These are phyloP conservation scores for Plebejus argus DNA, from an alignment of 2,888 invertebrate genomes.

Conservation along the genomic window DNA sequence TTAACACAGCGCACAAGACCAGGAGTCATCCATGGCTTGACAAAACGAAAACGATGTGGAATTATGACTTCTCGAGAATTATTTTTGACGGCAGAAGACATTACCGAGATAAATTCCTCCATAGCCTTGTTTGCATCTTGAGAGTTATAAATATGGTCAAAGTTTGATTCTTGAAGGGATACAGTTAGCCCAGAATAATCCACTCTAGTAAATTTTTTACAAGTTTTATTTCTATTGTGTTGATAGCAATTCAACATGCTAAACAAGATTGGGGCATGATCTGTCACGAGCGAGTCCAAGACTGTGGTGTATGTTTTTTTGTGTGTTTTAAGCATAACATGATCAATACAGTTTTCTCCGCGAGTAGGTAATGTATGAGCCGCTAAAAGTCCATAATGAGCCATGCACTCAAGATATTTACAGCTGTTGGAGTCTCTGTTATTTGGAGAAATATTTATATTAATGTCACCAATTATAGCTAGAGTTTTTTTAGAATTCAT, in stretches of 20 bases:
- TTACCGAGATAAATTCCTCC: not conserved
- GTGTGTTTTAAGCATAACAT: not conserved
- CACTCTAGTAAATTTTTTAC: no score
- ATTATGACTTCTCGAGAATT: not conserved
- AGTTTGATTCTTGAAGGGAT: not conserved
- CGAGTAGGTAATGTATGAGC: not conserved
- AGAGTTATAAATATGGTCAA: not conserved
- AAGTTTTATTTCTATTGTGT: not conserved
- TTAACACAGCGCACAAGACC: not conserved
- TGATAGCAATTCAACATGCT: no score
- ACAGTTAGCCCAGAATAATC: no score
- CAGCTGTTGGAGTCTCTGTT: not conserved
- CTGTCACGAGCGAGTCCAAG: not conserved
- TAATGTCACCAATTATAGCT: slow-evolving; percentile 5
- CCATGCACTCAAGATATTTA: not conserved
- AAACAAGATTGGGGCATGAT: not conserved
- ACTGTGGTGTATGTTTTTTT: not conserved
- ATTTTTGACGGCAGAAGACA: not conserved
- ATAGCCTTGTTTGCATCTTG: not conserved
- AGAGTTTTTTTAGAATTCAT: not conserved
- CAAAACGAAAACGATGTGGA: not conserved
- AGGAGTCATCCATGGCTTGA: not conserved
- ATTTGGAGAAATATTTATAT: not conserved
- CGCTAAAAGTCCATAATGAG: slow-evolving; percentile 8
- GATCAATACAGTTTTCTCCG: not conserved